Conservation (phyloP, 1,140 invertebrate species). For the Diabrotica virgifera region DNA sequence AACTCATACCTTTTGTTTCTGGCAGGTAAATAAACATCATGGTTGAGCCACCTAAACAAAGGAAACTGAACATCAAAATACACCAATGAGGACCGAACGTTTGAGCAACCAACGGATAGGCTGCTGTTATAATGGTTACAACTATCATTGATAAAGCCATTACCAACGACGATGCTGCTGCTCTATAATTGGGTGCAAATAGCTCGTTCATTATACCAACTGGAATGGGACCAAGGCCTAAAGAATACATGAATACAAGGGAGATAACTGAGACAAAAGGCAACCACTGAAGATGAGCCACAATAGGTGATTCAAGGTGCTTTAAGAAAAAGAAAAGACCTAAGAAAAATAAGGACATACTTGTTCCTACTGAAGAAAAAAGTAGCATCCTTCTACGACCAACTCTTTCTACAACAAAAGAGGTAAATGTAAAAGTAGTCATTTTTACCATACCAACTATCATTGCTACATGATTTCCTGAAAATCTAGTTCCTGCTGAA, state of each 20-base stretch:
- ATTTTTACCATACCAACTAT: constrained; percentile 76
- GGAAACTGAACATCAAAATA: neutral
- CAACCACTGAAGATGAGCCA: constrained; percentile 56
- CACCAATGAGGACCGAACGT: neutral
- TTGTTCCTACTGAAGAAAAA: constrained; percentile 65
- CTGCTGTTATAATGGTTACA: neutral
- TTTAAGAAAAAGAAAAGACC: constrained; percentile 63
- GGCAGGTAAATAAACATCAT: neutral
- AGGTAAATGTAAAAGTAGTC: constrained; percentile 66
- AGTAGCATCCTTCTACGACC: constrained; percentile 72
- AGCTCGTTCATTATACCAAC: constrained; percentile 73
- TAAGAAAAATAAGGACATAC: constrained; percentile 48
- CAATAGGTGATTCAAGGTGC: constrained; percentile 48
- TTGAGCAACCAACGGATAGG: neutral
- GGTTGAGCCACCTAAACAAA: neutral
- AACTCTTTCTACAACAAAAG: constrained; percentile 60
- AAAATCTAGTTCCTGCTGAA: neutral
- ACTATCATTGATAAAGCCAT: neutral
- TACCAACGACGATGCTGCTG: constrained; percentile 69
- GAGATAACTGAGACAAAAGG: constrained; percentile 51
- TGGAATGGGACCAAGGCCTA: constrained; percentile 7
- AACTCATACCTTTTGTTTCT: constrained; percentile 9
- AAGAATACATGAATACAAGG: neutral
- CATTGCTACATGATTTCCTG: constrained; percentile 72
- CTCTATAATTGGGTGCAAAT: constrained; percentile 73